Evolutionary conservation across 2,797 vertebrate species (phyloP), one percentile per base, ranked within the genome.

Genomic region (Taeniopygia guttata): DNA sequence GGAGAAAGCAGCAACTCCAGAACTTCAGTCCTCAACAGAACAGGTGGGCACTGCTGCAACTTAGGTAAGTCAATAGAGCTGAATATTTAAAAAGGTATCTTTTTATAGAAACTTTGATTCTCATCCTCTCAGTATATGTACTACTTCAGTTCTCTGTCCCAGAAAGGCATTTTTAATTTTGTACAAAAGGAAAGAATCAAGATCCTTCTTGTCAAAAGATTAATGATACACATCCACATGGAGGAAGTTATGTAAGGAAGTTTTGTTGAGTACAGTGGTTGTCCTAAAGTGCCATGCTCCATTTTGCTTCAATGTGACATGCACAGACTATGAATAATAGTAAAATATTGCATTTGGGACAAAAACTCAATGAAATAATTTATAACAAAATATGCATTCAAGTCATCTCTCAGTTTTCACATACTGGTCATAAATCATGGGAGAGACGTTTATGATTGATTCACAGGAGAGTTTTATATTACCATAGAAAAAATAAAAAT

Each of bases 391-490:
- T 38, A 85, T 92, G 38, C 60, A 94, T 94, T 88, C 87, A 75
- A 87, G 48, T 42, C 25, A 34, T 54, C 68, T 83, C 80, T 94
- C 78, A 83, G 56, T 46, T 92, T 94, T 75, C 52, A 63, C 60
- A 34, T 51, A 29, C 43, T 67, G 59, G 45, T 55, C 76, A 79
- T 84, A 88, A 95, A 94, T 93, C 83, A 83, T 49, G 55, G 51
- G 38, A 67, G 56, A 87, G 84, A 95, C 58, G 49, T n/a, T 75
- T 69, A 75, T 86, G 87, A 96, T 95, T 94, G 94, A 96, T 91
- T 95, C 67, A 94, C 83, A 76, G 58, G 36, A 76, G 86, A 69
- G 43, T 46, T 95, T 85, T 87, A 63, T 83, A 77, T 89, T 88
- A 25, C 45, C 46, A 73, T 11, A 77, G 68, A 56, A 92, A 78